A percentile compares a stretch with the other conserved stretches of the same genome.
Evolutionary conservation across 2,888 invertebrate species (phyloP).

Genomic region (Amiota mariae): DNA sequence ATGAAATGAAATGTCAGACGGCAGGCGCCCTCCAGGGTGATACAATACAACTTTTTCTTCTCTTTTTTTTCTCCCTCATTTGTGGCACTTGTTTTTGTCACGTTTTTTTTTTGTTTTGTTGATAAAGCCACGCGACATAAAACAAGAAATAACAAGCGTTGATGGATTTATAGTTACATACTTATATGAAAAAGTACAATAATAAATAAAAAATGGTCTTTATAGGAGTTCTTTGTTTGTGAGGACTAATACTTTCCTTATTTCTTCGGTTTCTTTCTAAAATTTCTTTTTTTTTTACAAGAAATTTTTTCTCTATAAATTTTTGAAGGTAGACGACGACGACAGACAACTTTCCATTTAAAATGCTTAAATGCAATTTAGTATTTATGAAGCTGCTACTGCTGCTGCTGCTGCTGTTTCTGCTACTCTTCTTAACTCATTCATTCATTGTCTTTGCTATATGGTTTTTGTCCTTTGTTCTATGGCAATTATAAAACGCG

Average conservation of each 20-base stretch:
- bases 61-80: conserved; percentile 43
- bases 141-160: conserved; percentile 48
- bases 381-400: conserved; percentile 51
- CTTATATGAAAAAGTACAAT: too few relatives aligned
- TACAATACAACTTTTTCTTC: background rate
- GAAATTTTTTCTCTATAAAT: conserved; percentile 10
- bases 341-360: conserved; percentile 63
- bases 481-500: conserved; percentile 54
- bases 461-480: conserved; percentile 3
- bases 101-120: conserved; percentile 43
- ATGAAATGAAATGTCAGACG: conserved; percentile 26
- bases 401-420: too few relatives aligned
- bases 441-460: background rate
- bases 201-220: background rate
- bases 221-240: background rate
- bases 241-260: background rate
- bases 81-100: conserved; percentile 36
- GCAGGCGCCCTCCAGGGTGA: background rate
- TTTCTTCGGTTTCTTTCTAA: background rate
- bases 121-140: conserved; percentile 14
- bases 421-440: background rate
- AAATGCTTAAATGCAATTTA: conserved; percentile 61
- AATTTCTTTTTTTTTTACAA: background rate
- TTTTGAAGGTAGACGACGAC: conserved; percentile 39
- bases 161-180: conserved; percentile 61